Conservation (phyloP, 2,797 vertebrate genomes). For the Sebastes hubbsi region DNA sequence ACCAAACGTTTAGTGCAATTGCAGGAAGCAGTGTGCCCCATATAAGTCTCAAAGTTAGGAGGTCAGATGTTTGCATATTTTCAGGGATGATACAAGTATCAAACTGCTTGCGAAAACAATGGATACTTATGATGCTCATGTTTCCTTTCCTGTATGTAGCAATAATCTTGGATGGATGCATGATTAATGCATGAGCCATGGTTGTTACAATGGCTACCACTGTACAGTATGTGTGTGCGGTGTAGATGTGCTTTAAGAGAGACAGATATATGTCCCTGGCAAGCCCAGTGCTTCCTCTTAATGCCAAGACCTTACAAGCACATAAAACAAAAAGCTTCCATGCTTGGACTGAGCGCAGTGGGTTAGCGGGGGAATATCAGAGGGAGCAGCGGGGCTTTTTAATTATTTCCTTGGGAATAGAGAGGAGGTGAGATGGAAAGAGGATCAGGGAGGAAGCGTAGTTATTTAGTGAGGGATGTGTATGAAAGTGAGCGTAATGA, state of each 20-base stretch:
- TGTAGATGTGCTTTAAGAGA: constrained; percentile 29
- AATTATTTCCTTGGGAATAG: constrained; percentile 88
- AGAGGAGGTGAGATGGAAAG: constrained; percentile 68
- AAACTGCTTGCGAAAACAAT: background rate
- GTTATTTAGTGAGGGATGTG: constrained; percentile 74
- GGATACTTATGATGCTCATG: background rate
- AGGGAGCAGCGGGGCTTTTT: constrained; percentile 70
- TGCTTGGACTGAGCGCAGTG: constrained; percentile 26
- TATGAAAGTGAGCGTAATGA: constrained; percentile 22
- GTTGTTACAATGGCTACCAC: constrained; percentile 3
- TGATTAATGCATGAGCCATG: constrained; percentile 24
- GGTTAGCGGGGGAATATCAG: constrained; percentile 63
- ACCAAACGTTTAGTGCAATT: background rate
- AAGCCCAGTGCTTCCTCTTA: constrained; percentile 68
- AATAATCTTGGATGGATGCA: constrained; percentile 27
- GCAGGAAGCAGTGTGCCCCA: background rate
- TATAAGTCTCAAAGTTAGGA: background rate
- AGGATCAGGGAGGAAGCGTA: constrained; percentile 79
- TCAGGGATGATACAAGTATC: background rate
- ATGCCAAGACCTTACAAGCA: constrained; percentile 70
- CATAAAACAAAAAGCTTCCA: constrained; percentile 74
- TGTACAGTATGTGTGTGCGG: background rate
- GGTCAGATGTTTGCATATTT: background rate
- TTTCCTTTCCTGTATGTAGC: constrained; percentile 24
- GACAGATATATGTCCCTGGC: constrained; percentile 69